These are phyloP conservation scores for Phrynocephalus guinanensis DNA, from an alignment of 2,797 vertebrate genomes.

Conservation along the genomic window DNA sequence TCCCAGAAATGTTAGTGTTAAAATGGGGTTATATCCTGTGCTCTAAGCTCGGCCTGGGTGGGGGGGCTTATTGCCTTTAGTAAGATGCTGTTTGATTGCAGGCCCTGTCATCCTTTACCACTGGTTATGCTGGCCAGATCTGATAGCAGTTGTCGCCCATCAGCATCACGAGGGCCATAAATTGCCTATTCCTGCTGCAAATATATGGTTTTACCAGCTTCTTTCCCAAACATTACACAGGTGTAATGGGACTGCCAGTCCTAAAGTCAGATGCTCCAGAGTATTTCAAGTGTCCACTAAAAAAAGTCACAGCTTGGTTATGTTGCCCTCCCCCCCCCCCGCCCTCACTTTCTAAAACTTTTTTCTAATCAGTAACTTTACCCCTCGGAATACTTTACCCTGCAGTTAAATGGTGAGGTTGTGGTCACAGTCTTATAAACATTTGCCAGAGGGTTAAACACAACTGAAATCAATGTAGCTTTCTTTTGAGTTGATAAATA, in stretches of 20 bases:
- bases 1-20: constrained; percentile 35
- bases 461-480: not conserved
- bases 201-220: no score
- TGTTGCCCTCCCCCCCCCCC: not conserved
- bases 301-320: not conserved
- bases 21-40: not conserved
- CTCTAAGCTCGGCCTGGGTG: not conserved
- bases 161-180: not conserved
- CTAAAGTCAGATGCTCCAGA: not conserved
- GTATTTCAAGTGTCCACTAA: no score
- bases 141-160: not conserved
- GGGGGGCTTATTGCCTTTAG: not conserved
- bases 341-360: not conserved
- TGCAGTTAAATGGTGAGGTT: not conserved
- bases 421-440: not conserved
- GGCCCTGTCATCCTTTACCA: not conserved
- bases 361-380: not conserved
- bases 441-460: not conserved
- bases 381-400: not conserved
- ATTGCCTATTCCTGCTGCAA: no score
- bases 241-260: not conserved
- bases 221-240: not conserved
- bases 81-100: not conserved
- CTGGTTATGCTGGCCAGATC: not conserved
- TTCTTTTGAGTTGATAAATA: not conserved